phyloP scores from a whole-genome alignment of 2,797 vertebrate species.

The Salarias fasciatus region DNA sequence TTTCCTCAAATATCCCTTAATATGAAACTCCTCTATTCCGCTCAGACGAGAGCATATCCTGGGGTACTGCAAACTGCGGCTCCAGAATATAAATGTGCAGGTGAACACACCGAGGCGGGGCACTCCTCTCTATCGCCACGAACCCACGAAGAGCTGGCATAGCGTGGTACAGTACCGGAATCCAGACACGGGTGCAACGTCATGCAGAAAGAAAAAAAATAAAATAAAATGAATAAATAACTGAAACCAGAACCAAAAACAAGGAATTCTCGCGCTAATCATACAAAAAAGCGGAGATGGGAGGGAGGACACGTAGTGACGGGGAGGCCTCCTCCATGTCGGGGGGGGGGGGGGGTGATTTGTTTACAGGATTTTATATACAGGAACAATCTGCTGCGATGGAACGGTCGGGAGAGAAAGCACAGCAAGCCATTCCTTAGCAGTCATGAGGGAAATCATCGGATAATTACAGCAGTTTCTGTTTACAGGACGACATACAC shows the following conservation, averaged over 20 bases:
- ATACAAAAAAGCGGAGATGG: conserved; percentile 68
- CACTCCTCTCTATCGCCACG: conserved; percentile 47
- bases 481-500: conserved; percentile 83
- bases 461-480: conserved; percentile 75
- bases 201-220: conserved; percentile 71
- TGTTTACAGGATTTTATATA: conserved; percentile 72
- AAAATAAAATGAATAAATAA: conserved; percentile 1
- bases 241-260: not conserved
- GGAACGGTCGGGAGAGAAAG: conserved; percentile 46
- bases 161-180: conserved; percentile 58
- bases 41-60: not conserved
- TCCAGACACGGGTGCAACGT: conserved; percentile 71
- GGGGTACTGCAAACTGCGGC: not conserved
- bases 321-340: conserved; percentile 46
- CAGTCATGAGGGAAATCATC: conserved; percentile 72
- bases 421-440: conserved; percentile 77
- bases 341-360: conserved; percentile 44
- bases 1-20: too few relatives aligned
- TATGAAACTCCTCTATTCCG: not conserved
- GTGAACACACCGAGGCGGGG: conserved; percentile 61
- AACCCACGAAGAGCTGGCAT: conserved; percentile 68
- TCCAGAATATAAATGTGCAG: conserved; percentile 32
- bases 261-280: conserved; percentile 56
- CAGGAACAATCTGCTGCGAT: conserved; percentile 69
- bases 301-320: conserved; percentile 56